Percentiles rank a stretch among this genome's conserved stretches.
These are phyloP conservation scores for Tetragnatha versicolor DNA, from an alignment of 1,140 invertebrate genomes.

Conservation along the genomic window DNA sequence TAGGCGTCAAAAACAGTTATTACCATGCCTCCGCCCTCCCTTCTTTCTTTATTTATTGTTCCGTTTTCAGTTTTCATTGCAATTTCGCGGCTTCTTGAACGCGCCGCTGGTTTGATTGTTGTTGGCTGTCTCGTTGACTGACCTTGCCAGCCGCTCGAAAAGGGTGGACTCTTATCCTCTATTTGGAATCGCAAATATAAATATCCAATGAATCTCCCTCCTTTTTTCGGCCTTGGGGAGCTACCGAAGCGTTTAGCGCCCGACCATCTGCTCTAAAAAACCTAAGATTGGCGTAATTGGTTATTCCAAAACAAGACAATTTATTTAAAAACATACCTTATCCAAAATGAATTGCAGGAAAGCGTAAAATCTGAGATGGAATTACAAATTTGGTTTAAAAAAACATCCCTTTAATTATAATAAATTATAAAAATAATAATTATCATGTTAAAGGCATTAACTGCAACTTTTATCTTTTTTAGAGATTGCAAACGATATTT, in stretches of 20 bases:
- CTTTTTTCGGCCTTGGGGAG: neutral
- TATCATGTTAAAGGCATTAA: too few species aligned
- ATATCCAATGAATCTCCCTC: neutral
- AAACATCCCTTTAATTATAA: too few species aligned
- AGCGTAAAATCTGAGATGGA: too few species aligned
- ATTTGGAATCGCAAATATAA: neutral
- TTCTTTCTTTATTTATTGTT: slow-evolving; percentile 17
- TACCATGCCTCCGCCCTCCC: neutral
- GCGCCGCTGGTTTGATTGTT: neutral
- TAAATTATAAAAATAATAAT: too few species aligned
- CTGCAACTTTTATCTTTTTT: too few species aligned
- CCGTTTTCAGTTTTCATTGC: neutral
- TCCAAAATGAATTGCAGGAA: too few species aligned
- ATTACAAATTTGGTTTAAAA: too few species aligned
- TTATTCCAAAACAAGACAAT: too few species aligned
- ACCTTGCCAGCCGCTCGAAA: neutral
- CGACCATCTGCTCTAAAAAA: too few species aligned
- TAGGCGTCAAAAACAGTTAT: slow-evolving; percentile 39
- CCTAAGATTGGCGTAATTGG: too few species aligned
- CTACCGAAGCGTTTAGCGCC: neutral
- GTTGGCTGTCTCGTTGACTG: slow-evolving; percentile 9
- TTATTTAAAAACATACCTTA: too few species aligned
- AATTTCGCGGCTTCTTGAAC: neutral
- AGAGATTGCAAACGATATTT: too few species aligned
- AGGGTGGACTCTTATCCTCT: neutral